These are phyloP conservation scores for Camptogramma bilineatum DNA, from an alignment of 2,888 invertebrate genomes.

Conservation along the genomic window DNA sequence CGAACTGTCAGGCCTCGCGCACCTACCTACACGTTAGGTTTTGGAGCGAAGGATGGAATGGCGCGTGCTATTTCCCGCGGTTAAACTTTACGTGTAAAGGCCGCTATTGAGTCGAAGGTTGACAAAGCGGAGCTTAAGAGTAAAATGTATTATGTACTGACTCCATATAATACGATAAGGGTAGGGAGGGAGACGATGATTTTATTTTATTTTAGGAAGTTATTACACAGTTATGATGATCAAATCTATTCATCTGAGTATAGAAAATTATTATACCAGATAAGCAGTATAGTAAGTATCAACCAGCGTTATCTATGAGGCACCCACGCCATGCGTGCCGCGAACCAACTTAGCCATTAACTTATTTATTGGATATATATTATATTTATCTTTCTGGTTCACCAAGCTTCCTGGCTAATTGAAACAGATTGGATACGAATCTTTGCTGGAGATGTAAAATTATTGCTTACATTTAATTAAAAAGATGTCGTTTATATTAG, in stretches of 20 bases:
- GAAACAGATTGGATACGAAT: constrained; percentile 20
- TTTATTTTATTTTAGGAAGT: background rate
- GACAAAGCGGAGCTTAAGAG: no score
- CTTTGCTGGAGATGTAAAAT: background rate
- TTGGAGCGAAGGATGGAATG: no score
- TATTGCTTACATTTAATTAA: background rate
- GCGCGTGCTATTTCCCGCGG: no score
- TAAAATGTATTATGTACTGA: no score
- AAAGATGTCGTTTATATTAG: background rate
- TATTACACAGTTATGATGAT: background rate
- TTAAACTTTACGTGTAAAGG: no score
- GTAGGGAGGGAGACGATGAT: no score
- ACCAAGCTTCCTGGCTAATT: constrained; percentile 26
- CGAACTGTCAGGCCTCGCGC: no score
- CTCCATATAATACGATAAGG: no score
- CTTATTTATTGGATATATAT: constrained; percentile 52
- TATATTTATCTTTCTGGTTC: constrained; percentile 37
- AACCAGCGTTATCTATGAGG: constrained; percentile 41
- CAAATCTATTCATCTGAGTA: background rate
- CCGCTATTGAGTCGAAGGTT: no score
- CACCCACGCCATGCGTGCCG: constrained; percentile 53
- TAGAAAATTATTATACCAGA: constrained; percentile 14
- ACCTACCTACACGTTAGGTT: no score
- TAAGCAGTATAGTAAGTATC: constrained; percentile 46
- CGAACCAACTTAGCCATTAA: constrained; percentile 46